These are phyloP conservation scores for Chrysolina oricalcia DNA, from an alignment of 2,888 invertebrate genomes.

Conservation along the genomic window DNA sequence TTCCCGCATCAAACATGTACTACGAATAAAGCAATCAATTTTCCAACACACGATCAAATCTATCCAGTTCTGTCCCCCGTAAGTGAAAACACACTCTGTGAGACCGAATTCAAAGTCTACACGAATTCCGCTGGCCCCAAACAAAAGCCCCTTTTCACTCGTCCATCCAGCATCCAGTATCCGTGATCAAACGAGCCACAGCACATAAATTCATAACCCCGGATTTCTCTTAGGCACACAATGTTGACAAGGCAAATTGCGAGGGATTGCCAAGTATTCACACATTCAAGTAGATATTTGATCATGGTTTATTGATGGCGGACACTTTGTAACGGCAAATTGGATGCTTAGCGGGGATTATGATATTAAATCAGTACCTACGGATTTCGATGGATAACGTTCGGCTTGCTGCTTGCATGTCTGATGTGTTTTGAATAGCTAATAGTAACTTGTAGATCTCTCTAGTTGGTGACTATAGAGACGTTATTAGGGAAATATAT, in stretches of 20 bases:
- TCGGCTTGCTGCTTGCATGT: background rate
- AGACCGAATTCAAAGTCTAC: background rate
- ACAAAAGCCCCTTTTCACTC: conserved; percentile 16
- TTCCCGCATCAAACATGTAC: no score
- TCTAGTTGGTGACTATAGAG: background rate
- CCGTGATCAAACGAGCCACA: conserved; percentile 16
- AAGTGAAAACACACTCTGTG: background rate
- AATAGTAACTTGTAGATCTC: conserved; percentile 10
- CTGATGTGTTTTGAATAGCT: conserved; percentile 15
- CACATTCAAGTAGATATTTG: conserved; percentile 47
- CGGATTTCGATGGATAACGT: conserved; percentile 32
- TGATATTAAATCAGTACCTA: conserved; percentile 41
- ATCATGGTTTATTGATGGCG: conserved; percentile 51
- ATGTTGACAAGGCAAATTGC: conserved; percentile 52
- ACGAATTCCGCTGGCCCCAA: background rate
- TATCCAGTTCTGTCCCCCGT: background rate
- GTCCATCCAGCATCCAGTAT: conserved; percentile 11
- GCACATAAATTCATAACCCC: conserved; percentile 31
- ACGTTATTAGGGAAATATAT: background rate
- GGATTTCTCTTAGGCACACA: conserved; percentile 37
- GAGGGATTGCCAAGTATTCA: conserved; percentile 47
- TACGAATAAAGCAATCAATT: no score
- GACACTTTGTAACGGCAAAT: conserved; percentile 46
- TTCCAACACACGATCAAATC: no score
- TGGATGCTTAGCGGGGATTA: conserved; percentile 43